A percentile compares a stretch with the other conserved stretches of the same genome.
phyloP scores from a whole-genome alignment of 2,888 invertebrate species.

The Ornithoptera priamus region DNA sequence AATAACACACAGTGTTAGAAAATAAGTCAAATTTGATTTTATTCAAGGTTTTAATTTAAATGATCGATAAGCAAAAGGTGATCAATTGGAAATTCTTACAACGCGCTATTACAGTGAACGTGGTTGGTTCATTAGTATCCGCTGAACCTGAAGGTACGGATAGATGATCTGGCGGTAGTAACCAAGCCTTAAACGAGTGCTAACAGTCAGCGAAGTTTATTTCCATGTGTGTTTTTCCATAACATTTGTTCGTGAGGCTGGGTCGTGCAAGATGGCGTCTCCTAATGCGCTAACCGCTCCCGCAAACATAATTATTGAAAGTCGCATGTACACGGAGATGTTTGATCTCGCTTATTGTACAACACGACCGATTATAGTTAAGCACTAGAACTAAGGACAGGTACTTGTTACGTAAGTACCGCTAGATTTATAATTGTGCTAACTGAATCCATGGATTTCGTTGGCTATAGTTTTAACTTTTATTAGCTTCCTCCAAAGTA shows the following conservation, averaged over 20 bases:
- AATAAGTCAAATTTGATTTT: background rate
- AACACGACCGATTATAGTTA: conserved; percentile 41
- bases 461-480: too few relatives aligned
- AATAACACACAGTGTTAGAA: too few relatives aligned
- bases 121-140: conserved; percentile 18
- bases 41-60: background rate
- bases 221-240: conserved; percentile 49
- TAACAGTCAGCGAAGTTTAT: conserved; percentile 32
- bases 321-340: conserved; percentile 64
- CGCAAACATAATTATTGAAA: conserved; percentile 77
- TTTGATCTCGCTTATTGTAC: conserved; percentile 71
- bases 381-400: conserved; percentile 33
- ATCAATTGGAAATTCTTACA: conserved; percentile 20
- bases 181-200: conserved; percentile 23
- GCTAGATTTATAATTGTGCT: conserved; percentile 5
- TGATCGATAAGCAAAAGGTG: background rate
- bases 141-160: conserved; percentile 27
- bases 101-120: conserved; percentile 10
- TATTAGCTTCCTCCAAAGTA: too few relatives aligned
- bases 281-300: conserved; percentile 59
- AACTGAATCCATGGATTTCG: too few relatives aligned
- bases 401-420: background rate
- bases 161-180: conserved; percentile 10
- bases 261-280: conserved; percentile 55
- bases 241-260: conserved; percentile 38